phyloP scores from a whole-genome alignment of 2,888 invertebrate genomes.

The Corbicula japonica region DNA sequence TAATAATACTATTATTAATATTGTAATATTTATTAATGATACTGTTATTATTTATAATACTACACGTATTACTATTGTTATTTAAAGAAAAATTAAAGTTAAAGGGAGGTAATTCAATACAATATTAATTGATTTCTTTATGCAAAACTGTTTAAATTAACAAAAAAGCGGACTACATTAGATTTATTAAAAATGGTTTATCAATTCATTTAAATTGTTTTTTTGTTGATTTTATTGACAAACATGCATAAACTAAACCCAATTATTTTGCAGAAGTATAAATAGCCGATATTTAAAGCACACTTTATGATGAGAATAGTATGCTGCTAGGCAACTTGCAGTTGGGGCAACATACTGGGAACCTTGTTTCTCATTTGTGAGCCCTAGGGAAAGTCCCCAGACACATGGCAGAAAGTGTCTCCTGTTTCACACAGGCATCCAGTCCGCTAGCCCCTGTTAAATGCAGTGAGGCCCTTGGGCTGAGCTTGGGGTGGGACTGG shows the following conservation, averaged over 20 bases:
- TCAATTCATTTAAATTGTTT: not conserved
- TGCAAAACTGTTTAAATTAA: not conserved
- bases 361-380: slow-evolving; percentile 26
- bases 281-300: slow-evolving; percentile 6
- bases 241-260: not conserved
- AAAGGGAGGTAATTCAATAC: slow-evolving; percentile 38
- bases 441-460: slow-evolving; percentile 38
- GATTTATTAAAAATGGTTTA: not conserved
- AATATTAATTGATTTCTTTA: not conserved
- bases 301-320: not conserved
- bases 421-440: slow-evolving; percentile 51
- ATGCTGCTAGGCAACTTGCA: slow-evolving; percentile 58
- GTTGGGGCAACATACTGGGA: slow-evolving; percentile 74
- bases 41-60: too few relatives aligned
- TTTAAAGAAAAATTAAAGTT: not conserved
- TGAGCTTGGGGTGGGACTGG: slow-evolving; percentile 75
- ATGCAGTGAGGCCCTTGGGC: slow-evolving; percentile 72
- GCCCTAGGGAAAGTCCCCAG: slow-evolving; percentile 83
- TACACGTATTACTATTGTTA: too few relatives aligned
- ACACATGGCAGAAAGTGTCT: slow-evolving; percentile 77
- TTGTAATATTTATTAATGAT: too few relatives aligned
- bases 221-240: not conserved
- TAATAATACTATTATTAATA: too few relatives aligned
- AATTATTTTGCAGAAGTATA: not conserved
- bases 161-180: not conserved